Evolutionary conservation across 2,888 invertebrate species (phyloP), one percentile per base, ranked within the genome.

Genomic region (Macrophya alboannulata): DNA sequence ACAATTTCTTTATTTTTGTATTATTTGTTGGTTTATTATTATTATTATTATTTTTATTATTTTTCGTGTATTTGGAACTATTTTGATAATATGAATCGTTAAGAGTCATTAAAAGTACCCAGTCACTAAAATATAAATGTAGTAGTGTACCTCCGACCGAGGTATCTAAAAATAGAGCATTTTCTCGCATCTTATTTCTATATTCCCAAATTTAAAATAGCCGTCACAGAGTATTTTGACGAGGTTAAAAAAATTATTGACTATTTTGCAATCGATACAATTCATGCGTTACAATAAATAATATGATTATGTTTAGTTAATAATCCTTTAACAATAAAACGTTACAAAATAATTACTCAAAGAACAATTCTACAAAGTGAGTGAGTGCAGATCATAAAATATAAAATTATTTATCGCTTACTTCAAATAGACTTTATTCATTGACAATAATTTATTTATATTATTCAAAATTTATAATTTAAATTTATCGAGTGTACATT

Each of bases 141-240:
- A 91, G 91, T 92, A 91, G 92, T 91, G 90, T 90, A 90, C 89
- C 90, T 92, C 92, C 92, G 91, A 92, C 88, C 87, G 89, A 90
- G 91, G 87, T 84, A 81, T 89, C 92, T 93, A 93, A 91, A 92
- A 92, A 93, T 93, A 93, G 92, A 91, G 86, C 87, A 89, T 92
- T 90, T 92, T 92, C 89, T 89, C 86, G 89, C 88, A 89, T 88
- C 88, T 88, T 89, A 89, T 90, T 89, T 89, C 89, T 88, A 88
- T 90, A 88, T 90, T 90, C 88, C 88, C 88, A 86, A 90, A 89
- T 89, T 88, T 87, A 88, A 90, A 88, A 89, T 90, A 89, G 87
- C 87, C 79, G 68, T 84, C 86, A 87, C 85, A 85, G 88, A 83
- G 83, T 83, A 48, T 48, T 65, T 83, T 83, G 83, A 83, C 83